These are phyloP conservation scores for Ditylenchus weischeri DNA, from an alignment of 2,888 invertebrate genomes.

Conservation along the genomic window DNA sequence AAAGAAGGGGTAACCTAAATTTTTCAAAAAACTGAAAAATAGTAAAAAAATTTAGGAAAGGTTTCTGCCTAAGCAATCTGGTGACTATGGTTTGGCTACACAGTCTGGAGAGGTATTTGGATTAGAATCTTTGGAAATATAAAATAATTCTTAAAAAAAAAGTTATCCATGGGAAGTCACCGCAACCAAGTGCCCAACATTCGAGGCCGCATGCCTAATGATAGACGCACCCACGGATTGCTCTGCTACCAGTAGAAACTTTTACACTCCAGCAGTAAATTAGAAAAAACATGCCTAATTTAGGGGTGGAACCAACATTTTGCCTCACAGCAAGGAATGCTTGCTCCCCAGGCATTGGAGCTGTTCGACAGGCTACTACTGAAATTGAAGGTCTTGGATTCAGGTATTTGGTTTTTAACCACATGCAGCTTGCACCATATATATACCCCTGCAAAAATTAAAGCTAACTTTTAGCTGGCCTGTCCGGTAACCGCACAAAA, in stretches of 20 bases:
- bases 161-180: slow-evolving; percentile 54
- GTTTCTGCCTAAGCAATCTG: slow-evolving; percentile 57
- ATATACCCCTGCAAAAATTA: no score
- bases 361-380: slow-evolving; percentile 56
- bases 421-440: no score
- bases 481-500: no score
- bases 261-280: no score
- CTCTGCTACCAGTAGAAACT: slow-evolving; percentile 54
- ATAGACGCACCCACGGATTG: slow-evolving; percentile 55
- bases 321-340: slow-evolving; percentile 59
- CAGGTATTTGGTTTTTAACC: slow-evolving; percentile 26
- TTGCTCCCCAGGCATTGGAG: slow-evolving; percentile 46
- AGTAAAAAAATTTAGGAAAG: slow-evolving; percentile 45
- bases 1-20: background rate
- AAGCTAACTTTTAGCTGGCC: no score
- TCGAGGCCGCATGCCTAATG: slow-evolving; percentile 57
- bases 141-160: background rate
- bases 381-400: slow-evolving; percentile 56
- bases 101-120: slow-evolving; percentile 44
- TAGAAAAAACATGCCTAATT: no score
- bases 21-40: background rate
- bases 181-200: slow-evolving; percentile 57
- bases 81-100: slow-evolving; percentile 56
- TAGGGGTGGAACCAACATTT: slow-evolving; percentile 54
- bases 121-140: background rate